Conservation (phyloP, 2,113 vertebrate genomes). For the Capreolus pygargus region DNA sequence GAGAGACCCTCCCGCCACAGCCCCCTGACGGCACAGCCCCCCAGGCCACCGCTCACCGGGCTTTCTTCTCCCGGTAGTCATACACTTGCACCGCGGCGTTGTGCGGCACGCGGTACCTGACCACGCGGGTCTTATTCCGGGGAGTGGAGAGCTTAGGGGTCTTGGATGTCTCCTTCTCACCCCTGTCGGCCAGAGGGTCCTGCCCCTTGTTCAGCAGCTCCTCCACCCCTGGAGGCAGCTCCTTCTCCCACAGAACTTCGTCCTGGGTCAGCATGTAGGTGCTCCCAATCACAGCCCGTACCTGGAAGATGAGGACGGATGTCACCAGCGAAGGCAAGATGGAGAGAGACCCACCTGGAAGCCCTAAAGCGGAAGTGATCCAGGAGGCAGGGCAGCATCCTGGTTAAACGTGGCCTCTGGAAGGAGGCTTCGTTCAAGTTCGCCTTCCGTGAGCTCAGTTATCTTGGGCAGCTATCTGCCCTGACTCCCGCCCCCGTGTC, state of each 20-base stretch:
- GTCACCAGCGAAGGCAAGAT: not conserved
- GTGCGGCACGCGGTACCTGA: constrained; percentile 90
- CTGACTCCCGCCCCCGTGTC: accelerated
- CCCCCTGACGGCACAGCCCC: accelerated
- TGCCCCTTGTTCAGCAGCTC: constrained; percentile 77
- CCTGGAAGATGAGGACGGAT: constrained; percentile 72
- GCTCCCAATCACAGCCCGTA: constrained; percentile 89
- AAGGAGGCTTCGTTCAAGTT: not conserved
- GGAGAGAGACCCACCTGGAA: accelerated
- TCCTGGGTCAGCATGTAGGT: constrained; percentile 93
- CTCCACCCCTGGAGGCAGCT: constrained; percentile 87
- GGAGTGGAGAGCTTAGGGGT: accelerated
- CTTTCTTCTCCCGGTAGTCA: constrained; percentile 90
- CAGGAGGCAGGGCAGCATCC: accelerated
- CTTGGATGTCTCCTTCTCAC: not conserved
- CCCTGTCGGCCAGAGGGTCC: constrained; percentile 84
- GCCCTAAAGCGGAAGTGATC: not conserved
- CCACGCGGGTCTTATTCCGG: constrained; percentile 84
- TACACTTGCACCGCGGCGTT: constrained; percentile 92
- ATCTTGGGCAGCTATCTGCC: not conserved
- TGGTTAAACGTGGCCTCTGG: not conserved
- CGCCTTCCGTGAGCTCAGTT: accelerated
- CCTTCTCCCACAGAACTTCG: constrained; percentile 92
- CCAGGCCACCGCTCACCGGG: constrained; percentile 80
- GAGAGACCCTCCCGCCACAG: accelerated